Conservation (phyloP, 1,140 invertebrate genomes). For the Aradophagus sp. region DNA sequence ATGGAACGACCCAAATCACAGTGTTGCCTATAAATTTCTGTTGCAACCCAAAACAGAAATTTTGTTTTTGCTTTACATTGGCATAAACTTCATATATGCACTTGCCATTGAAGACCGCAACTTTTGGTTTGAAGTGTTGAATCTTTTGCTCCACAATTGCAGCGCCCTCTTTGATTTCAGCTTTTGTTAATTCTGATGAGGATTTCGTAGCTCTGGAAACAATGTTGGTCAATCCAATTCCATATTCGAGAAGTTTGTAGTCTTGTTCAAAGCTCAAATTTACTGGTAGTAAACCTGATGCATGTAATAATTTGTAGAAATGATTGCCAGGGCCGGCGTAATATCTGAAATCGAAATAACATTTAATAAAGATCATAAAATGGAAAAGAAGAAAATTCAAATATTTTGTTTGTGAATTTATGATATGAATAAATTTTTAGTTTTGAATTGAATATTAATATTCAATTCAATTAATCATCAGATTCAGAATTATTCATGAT, state of each 20-base stretch:
- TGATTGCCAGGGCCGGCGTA: conserved; percentile 73
- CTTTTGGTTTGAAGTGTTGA: conserved; percentile 66
- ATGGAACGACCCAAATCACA: conserved; percentile 71
- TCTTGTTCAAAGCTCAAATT: conserved; percentile 67
- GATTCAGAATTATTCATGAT: too few relatives aligned
- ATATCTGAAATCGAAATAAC: conserved; percentile 61
- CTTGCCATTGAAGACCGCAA: conserved; percentile 72
- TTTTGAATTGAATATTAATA: too few relatives aligned
- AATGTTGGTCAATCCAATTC: conserved; percentile 72
- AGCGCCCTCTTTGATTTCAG: conserved; percentile 69
- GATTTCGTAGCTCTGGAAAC: conserved; percentile 69
- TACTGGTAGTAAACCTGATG: conserved; percentile 62
- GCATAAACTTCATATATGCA: conserved; percentile 71
- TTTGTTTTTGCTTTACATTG: conserved; percentile 50
- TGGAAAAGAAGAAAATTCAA: too few relatives aligned
- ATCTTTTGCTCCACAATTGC: conserved; percentile 64
- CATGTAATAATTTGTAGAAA: conserved; percentile 71
- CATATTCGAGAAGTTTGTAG: conserved; percentile 61
- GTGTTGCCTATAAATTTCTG: conserved; percentile 61
- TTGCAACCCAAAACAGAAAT: conserved; percentile 70
- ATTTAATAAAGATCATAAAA: too few relatives aligned
- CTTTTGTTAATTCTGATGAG: conserved; percentile 66
- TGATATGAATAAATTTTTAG: too few relatives aligned
- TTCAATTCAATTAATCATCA: too few relatives aligned
- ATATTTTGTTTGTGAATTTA: too few relatives aligned